Evolutionary conservation across 2,797 vertebrate species (phyloP).

Genomic region (Acanthurus tractus): DNA sequence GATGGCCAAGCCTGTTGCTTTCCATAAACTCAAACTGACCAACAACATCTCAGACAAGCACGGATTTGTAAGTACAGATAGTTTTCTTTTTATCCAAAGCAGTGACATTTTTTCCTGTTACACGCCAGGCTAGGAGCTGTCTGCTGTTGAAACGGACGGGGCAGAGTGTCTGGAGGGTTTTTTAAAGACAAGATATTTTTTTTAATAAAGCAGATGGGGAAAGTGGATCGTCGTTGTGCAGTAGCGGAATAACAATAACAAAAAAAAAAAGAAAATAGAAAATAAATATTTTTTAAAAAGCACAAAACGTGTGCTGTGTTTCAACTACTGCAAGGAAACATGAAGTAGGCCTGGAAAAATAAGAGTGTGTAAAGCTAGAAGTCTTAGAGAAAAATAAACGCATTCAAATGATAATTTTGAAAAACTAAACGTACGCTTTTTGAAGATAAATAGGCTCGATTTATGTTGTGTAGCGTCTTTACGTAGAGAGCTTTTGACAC

Average conservation of each 20-base stretch:
- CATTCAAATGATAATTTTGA: background rate
- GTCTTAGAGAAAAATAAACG: background rate
- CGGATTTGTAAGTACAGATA: constrained; percentile 93
- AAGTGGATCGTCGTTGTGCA: constrained; percentile 5
- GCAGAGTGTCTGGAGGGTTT: background rate
- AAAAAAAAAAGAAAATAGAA: background rate
- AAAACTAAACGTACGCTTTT: background rate
- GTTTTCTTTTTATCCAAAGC: background rate
- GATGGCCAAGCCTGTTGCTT: constrained; percentile 98
- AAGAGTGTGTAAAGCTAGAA: background rate
- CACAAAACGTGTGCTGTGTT: background rate
- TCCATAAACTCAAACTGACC: constrained; percentile 98
- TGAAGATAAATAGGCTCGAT: background rate
- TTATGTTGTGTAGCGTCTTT: constrained; percentile 6
- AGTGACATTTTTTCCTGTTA: background rate
- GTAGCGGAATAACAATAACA: background rate
- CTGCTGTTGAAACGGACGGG: background rate
- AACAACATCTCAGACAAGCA: constrained; percentile 99
- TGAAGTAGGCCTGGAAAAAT: background rate
- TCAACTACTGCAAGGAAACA: no score
- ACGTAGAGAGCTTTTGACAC: constrained; percentile 53
- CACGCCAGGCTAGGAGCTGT: background rate
- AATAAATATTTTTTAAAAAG: constrained; percentile 5
- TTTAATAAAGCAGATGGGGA: constrained; percentile 27
- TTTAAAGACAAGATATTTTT: constrained; percentile 21